phyloP scores from a whole-genome alignment of 2,113 vertebrate species.

The Puffinus mauretanicus region DNA sequence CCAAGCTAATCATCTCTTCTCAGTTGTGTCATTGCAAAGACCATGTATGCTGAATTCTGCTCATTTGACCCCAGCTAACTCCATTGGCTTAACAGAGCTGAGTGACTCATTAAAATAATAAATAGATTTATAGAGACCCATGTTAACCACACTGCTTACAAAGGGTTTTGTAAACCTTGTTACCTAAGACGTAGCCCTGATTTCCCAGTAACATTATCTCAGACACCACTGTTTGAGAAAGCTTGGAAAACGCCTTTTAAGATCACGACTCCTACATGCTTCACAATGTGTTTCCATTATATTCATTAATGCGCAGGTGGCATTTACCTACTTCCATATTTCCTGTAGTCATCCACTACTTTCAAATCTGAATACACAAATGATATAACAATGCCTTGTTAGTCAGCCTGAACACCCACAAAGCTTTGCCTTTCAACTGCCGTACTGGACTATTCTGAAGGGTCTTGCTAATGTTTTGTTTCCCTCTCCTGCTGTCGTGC shows the following conservation, averaged over 20 bases:
- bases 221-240: not conserved
- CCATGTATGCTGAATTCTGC: not conserved
- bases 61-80: not conserved
- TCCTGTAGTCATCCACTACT: not conserved
- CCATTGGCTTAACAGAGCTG: not conserved
- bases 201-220: not conserved
- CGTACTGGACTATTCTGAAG: not conserved
- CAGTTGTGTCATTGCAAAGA: not conserved
- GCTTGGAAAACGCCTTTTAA: not conserved
- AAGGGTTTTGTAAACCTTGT: not conserved
- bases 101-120: not conserved
- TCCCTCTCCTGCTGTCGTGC: not conserved
- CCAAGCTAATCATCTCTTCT: fast-evolving
- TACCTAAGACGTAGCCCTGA: not conserved
- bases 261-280: not conserved
- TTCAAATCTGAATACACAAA: not conserved
- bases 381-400: not conserved
- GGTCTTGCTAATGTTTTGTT: not conserved
- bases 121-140: not conserved
- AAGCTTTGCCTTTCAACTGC: not conserved
- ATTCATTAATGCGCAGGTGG: not conserved
- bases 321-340: not conserved
- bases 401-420: not conserved
- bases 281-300: not conserved
- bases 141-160: not conserved